Conservation (phyloP, 2,113 vertebrate genomes). For the Helogale parvula region DNA sequence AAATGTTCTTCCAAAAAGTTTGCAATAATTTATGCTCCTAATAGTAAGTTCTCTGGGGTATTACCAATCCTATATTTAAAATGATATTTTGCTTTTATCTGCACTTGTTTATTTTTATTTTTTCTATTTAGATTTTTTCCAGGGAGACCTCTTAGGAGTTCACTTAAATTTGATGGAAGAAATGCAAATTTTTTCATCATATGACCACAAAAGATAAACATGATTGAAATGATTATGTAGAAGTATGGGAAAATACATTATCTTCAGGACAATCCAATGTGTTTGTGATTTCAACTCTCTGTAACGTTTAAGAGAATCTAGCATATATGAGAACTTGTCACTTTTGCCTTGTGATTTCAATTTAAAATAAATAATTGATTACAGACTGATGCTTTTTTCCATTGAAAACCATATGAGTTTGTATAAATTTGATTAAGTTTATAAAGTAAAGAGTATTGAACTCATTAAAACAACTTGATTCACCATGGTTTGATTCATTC, state of each 20-base stretch:
- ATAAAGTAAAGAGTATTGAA: not conserved
- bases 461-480: not conserved
- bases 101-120: not conserved
- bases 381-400: not conserved
- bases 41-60: not conserved
- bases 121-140: not conserved
- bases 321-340: conserved; percentile 16
- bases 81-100: not conserved
- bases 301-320: not conserved
- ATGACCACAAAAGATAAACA: not conserved
- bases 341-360: not conserved
- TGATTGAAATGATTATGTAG: not conserved
- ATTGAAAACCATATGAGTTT: not conserved
- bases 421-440: not conserved
- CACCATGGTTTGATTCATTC: not conserved
- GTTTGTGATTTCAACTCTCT: not conserved
- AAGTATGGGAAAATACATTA: not conserved
- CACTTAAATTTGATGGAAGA: conserved; percentile 26
- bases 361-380: conserved; percentile 5
- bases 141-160: not conserved
- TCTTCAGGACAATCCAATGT: not conserved
- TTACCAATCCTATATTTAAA: not conserved
- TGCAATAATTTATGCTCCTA: not conserved
- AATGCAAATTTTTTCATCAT: not conserved
- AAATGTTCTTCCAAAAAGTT: not conserved